Conservation (phyloP, 2,797 vertebrate species). For the Benthosema pterotum region DNA sequence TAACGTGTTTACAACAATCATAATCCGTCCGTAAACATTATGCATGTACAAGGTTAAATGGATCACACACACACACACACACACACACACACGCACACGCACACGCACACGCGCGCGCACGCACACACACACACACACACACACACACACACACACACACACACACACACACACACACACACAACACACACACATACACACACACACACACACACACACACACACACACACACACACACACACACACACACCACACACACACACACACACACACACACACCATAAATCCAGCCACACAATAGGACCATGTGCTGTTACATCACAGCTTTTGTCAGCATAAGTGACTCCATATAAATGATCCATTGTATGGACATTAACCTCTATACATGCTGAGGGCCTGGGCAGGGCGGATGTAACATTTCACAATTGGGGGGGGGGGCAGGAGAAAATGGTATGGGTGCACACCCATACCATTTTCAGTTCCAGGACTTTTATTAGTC, state of each 20-base stretch:
- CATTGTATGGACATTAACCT: slow-evolving; percentile 65
- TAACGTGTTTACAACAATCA: slow-evolving; percentile 71
- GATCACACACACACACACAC: slow-evolving; percentile 42
- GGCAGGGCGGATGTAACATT: too few relatives aligned
- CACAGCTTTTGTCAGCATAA: slow-evolving; percentile 68
- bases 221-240: background rate
- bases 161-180: background rate
- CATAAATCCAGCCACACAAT: slow-evolving; percentile 72
- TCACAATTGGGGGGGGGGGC: too few relatives aligned
- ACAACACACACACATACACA: slow-evolving; percentile 31
- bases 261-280: slow-evolving; percentile 50
- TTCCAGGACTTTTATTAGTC: too few relatives aligned
- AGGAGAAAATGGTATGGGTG: too few relatives aligned
- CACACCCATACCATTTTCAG: too few relatives aligned
- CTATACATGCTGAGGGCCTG: slow-evolving; percentile 59
- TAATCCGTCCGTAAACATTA: slow-evolving; percentile 66
- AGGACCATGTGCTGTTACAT: slow-evolving; percentile 59
- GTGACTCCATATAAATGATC: slow-evolving; percentile 71
- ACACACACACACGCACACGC: slow-evolving; percentile 32
- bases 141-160: background rate
- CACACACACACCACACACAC: background rate
- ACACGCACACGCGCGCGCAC: background rate
- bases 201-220: slow-evolving; percentile 31
- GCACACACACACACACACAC: background rate
- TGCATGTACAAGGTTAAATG: slow-evolving; percentile 67